These are phyloP conservation scores for Thermophis baileyi DNA, from an alignment of 2,113 vertebrate genomes.

Conservation along the genomic window DNA sequence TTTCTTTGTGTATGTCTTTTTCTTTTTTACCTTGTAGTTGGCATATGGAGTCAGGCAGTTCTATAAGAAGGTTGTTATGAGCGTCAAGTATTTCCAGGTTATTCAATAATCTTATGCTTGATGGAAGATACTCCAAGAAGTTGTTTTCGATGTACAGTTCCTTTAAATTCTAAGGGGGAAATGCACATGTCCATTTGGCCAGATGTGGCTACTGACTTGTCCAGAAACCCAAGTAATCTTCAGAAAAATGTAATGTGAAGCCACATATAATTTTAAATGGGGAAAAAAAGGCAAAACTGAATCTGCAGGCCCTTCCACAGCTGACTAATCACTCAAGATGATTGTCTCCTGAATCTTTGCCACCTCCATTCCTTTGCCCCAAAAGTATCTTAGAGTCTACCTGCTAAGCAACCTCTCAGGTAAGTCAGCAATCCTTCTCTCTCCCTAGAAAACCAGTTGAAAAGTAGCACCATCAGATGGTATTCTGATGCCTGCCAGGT, in stretches of 20 bases:
- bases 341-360: background rate
- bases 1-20: background rate
- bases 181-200: background rate
- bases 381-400: background rate
- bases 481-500: background rate
- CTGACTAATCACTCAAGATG: background rate
- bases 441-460: background rate
- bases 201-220: background rate
- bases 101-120: conserved; percentile 49
- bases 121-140: conserved; percentile 52
- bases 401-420: background rate
- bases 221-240: background rate
- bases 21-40: conserved; percentile 53
- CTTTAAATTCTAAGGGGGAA: conserved; percentile 63
- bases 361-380: background rate
- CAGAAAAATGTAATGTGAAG: background rate
- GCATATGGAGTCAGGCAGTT: conserved; percentile 62
- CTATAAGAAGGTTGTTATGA: conserved; percentile 57
- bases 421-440: background rate
- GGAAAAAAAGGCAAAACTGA: background rate
- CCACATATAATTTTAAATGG: background rate
- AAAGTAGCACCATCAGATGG: background rate
- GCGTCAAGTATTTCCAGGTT: conserved; percentile 61
- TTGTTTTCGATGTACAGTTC: conserved; percentile 70
- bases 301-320: background rate